phyloP scores from a whole-genome alignment of 2,797 vertebrate genomes.

The Pangasius krempfi region DNA sequence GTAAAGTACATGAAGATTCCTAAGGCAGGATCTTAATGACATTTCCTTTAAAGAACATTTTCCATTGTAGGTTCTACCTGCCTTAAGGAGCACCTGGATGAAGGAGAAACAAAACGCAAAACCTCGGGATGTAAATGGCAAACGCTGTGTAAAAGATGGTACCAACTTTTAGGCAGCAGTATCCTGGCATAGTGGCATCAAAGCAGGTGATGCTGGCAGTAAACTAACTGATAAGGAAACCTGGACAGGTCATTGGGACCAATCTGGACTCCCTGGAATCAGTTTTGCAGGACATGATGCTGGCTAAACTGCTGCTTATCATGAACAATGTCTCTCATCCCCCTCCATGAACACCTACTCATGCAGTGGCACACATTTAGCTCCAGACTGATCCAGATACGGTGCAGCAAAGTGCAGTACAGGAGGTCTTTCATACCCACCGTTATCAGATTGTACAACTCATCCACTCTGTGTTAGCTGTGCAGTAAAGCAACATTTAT shows the following conservation, averaged over 20 bases:
- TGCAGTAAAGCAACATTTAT: not conserved
- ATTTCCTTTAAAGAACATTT: not conserved
- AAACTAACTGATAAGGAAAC: not conserved
- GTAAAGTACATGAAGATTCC: not conserved
- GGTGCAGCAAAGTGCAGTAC: not conserved
- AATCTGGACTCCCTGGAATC: not conserved
- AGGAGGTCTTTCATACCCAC: not conserved
- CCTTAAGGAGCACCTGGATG: not conserved
- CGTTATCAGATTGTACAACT: not conserved
- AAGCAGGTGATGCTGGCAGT: too few species aligned
- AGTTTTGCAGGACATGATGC: not conserved
- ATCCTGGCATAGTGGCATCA: not conserved
- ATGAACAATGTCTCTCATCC: not conserved
- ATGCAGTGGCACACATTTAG: not conserved
- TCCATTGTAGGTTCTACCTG: not conserved
- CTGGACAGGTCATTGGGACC: not conserved
- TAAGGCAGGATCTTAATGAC: not conserved
- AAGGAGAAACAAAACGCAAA: not conserved
- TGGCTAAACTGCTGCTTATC: not conserved
- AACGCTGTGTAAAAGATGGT: not conserved
- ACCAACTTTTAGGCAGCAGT: not conserved
- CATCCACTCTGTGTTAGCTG: not conserved
- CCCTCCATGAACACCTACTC: not conserved
- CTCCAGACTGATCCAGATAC: not conserved
- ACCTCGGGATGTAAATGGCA: not conserved